Evolutionary conservation across 2,797 vertebrate genomes (phyloP), one percentile per base, ranked within the genome.

Genomic region (Staurois parvus): DNA sequence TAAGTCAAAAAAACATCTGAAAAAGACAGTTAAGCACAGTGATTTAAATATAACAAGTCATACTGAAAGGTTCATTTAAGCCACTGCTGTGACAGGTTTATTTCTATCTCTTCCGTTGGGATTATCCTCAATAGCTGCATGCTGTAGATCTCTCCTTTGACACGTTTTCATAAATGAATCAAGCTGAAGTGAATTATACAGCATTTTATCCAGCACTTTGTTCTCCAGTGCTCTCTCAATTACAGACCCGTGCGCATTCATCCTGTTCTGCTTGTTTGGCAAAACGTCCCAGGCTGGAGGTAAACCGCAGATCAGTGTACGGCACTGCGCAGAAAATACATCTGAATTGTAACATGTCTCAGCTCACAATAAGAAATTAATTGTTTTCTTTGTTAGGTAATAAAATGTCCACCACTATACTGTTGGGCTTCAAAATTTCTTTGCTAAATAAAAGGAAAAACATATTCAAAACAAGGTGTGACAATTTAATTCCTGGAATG

Each of bases 161-260:
- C 78, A 48, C 66, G 64, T 70, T 70, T 68, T 70, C 42, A 70
- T 67, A 78, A 67, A 66, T 40, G 66, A 70, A 79, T n/a, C 40
- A 70, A 29, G 24, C 66, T 26, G 66, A 34, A 79, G 66, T 79
- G 78, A 79, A 79, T 56, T 52, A 79, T 34, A 70, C 29, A 30
- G 30, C 66, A 32, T 67, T 70, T 70, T 52, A 79, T 79, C 42
- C 42, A 69, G 78, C 42, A n/a, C 78, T 79, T 69, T 69, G n/a
- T 78, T 67, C 76, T 78, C n/a, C 62, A 6, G 2, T 29, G 40
- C 17, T 52, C 13, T 45, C 59, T 67, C 32, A 40, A 19, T 78
- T 62, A 59, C 30, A 29, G 26, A 48, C 29, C 21, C 45, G 28
- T 32, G 40, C 12, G 30, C 68, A 79, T 32, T 70, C 66, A 48